phyloP scores from a whole-genome alignment of 2,113 vertebrate species.

The Danionella cerebrum region DNA sequence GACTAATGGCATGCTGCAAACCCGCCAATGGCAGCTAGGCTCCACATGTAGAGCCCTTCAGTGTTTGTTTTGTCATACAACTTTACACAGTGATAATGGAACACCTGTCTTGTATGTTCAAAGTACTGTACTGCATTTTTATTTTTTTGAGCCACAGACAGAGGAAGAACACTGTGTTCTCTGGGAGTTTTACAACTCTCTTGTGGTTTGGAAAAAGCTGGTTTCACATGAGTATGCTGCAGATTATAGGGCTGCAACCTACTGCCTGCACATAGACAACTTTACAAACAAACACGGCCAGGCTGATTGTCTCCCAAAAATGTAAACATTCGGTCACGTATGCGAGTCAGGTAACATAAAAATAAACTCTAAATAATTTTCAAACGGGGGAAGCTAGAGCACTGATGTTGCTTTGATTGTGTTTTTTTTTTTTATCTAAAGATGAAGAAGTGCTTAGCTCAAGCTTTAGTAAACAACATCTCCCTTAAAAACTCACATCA shows the following conservation, averaged over 20 bases:
- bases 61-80: background rate
- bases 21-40: background rate
- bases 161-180: conserved; percentile 45
- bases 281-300: background rate
- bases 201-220: conserved; percentile 37
- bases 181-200: conserved; percentile 44
- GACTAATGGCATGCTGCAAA: conserved; percentile 9
- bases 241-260: conserved; percentile 19
- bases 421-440: no score
- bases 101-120: conserved; percentile 35
- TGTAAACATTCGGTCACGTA: no score
- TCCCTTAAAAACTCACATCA: no score
- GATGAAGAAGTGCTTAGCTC: no score
- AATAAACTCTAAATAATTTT: no score
- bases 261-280: background rate
- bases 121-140: background rate
- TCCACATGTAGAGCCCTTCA: background rate
- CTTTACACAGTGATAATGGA: conserved; percentile 23
- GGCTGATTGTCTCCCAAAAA: background rate
- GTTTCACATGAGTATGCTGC: conserved; percentile 29
- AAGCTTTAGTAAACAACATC: no score
- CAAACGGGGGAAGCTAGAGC: no score
- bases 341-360: no score
- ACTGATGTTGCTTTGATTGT: no score
- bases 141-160: conserved; percentile 16